Base-by-base conservation (phyloP, 2,888 invertebrate species). In the Serripes groenlandicus region DNA sequence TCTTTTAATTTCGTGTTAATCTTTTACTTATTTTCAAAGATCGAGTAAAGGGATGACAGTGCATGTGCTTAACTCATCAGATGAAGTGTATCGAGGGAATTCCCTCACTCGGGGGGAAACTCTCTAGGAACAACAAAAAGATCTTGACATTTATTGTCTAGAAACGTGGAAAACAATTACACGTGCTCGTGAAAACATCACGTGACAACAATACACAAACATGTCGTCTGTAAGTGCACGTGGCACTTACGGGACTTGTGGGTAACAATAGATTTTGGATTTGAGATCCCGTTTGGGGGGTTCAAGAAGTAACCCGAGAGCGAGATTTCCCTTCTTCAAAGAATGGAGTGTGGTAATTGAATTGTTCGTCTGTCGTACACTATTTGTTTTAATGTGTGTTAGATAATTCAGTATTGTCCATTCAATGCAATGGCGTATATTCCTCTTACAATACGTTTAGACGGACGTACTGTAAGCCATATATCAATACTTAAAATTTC, bases 131-230 rank as follows among this genome's bases (percentile, higher is more conserved):
- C 66, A 42, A 66, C 42, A 66, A 66, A 37, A 66, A 66, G 28
- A 28, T n/a, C 15, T 34, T 28, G 66, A 66, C 66, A 35, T 66
- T 66, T 28, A 66, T 66, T 66, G 66, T 66, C 66, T 42, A 21
- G 28, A 66, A 42, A 66, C 28, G 37, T 66, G 66, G 37, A 42
- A 28, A 66, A 42, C 66, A 42, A 37, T 64, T 66, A 66, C 66
- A 37, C 21, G 26, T 37, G 42, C 42, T 66, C 66, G 37, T 42
- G 37, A 66, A 66, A 66, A 7, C n/a, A 66, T 66, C 66, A 66
- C 66, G 66, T 66, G 66, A 66, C 66, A 28, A 23, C 34, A 3
- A 26, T 42, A 42, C 66, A 42, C n/a, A 66, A 66, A 23, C 66
- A 64, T 64, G 64, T 64, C 64, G 37, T 64, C 64, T 64, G n/a